Evolutionary conservation across 2,113 vertebrate genomes (phyloP), one percentile per base, ranked within the genome.

Genomic region (Eudyptes chrysolophus): DNA sequence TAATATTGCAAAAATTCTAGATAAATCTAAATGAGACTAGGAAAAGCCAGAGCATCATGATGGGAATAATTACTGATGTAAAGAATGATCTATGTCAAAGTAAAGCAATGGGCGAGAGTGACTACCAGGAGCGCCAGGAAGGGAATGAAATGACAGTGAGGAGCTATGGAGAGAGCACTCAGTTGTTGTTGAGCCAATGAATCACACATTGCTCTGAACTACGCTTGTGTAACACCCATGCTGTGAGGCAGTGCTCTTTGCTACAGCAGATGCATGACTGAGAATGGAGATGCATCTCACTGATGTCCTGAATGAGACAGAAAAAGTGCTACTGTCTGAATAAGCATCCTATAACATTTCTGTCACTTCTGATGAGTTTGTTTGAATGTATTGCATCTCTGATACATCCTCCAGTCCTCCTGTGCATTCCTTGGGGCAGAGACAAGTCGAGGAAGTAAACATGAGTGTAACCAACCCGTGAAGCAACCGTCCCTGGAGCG

Each of bases 181-280:
- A 1, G 0, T 11, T 44, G 55, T 3, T 36, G 36, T 3, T 69
- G 62, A 46, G 36, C 25, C 68, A 68, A 2, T 34, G 54, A 86
- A 66, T 61, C 49, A 52, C 10, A 29, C 32, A 3, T 7, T 44
- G 64, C 71, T 84, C 71, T 81, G 71, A 82, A 16, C 42, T 55
- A 36, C 0, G 0, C n/a, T 16, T 26, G 48, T 46, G 60, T 51
- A 60, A 18, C 1, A 2, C 26, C 69, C 15, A 9, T 58, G 60
- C 54, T 80, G 71, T 1, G 9, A 68, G 49, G 40, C 36, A 61
- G 21, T 10, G 54, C 34, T 72, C 72, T 95, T 70, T 86, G 64
- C 36, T 81, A 40, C 55, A 84, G 58, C 29, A 72, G 48, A 64
- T 20, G 16, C 26, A 29, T 16, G 48, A 25, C 81, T 93, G 82